These are phyloP conservation scores for Oikopleura dioica DNA, from an alignment of 23 tunicate species.

Conservation along the genomic window DNA sequence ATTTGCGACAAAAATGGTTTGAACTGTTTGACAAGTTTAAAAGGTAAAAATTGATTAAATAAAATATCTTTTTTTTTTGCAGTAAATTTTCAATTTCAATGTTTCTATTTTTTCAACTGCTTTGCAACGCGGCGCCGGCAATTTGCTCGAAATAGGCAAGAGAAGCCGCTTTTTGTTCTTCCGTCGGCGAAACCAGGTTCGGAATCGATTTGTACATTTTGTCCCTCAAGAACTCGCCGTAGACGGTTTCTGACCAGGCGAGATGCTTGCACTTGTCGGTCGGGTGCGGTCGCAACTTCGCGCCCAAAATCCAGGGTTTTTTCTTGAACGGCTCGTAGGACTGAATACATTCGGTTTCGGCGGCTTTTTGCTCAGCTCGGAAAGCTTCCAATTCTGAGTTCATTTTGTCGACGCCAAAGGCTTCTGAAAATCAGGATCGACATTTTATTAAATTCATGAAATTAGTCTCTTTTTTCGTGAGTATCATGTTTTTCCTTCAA, in stretches of 20 bases:
- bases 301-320: conserved; percentile 96
- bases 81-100: no score
- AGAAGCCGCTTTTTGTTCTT: conserved; percentile 19
- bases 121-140: conserved; percentile 61
- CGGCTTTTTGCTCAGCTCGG: conserved; percentile 61
- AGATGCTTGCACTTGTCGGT: conserved; percentile 62
- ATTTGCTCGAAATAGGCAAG: conserved; percentile 36
- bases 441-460: no score
- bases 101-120: no score
- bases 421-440: no score
- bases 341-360: conserved; percentile 65
- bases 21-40: no score
- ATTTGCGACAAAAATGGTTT: no score
- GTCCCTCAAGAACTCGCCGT: conserved; percentile 72
- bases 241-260: conserved; percentile 93
- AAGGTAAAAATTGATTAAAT: no score
- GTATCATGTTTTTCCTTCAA: no score
- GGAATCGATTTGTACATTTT: conserved; percentile 67
- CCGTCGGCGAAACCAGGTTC: conserved; percentile 23
- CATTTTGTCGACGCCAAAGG: conserved; percentile 45
- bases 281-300: conserved; percentile 56
- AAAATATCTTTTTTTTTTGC: no score
- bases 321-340: conserved; percentile 79
- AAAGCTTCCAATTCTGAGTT: conserved; percentile 40
- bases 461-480: no score